Percentiles rank a stretch among this genome's conserved stretches.
phyloP scores from a whole-genome alignment of 2,113 vertebrate genomes.

The Myanophis thanlyinensis region DNA sequence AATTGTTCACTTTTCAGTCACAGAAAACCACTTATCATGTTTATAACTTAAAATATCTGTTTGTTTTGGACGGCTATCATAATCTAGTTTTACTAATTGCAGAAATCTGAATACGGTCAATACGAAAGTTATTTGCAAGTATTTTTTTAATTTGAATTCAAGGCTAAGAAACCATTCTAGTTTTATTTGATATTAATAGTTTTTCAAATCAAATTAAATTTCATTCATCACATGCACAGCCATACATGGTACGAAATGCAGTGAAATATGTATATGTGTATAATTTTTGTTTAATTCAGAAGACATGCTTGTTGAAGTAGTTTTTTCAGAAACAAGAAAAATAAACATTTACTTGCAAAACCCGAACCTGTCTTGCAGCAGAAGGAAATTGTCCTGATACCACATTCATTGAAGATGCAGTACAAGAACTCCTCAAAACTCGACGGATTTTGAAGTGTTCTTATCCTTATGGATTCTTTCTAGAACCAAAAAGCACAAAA shows the following conservation, averaged over 20 bases:
- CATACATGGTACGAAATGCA: too few relatives aligned
- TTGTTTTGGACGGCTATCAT: background rate
- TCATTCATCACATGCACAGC: too few relatives aligned
- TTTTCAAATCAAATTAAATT: too few relatives aligned
- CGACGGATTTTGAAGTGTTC: constrained; percentile 99
- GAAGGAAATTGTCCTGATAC: constrained; percentile 94
- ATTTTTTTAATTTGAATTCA: background rate
- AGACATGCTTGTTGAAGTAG: constrained; percentile 22
- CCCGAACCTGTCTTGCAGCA: constrained; percentile 71
- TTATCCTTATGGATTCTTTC: constrained; percentile 98
- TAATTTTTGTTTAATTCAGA: background rate
- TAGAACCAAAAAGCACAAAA: constrained; percentile 99
- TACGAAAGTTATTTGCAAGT: background rate
- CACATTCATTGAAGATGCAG: constrained; percentile 98
- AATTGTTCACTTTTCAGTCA: background rate
- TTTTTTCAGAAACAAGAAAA: background rate
- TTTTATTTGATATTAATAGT: background rate
- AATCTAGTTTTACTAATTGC: background rate
- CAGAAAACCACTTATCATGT: background rate
- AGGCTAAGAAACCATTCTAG: constrained; percentile 16
- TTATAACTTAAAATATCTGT: background rate
- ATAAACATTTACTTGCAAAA: constrained; percentile 39
- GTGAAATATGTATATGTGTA: too few relatives aligned
- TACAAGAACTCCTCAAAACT: constrained; percentile 95
- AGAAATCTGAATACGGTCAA: background rate